phyloP scores from a whole-genome alignment of 2,113 vertebrate genomes.

The Elachura formosa region DNA sequence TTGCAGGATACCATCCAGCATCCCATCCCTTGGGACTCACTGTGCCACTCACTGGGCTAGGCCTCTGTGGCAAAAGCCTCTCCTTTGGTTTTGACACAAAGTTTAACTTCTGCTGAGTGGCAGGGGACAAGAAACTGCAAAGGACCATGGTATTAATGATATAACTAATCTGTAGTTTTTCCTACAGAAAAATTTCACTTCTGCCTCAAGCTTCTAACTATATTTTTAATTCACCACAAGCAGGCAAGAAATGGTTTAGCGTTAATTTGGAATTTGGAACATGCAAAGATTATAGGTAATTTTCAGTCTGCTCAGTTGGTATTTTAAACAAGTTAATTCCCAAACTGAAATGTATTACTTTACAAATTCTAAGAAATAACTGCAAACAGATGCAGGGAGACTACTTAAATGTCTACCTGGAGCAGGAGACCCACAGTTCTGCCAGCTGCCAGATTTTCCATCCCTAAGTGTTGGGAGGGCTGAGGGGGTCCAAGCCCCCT shows the following conservation, averaged over 20 bases:
- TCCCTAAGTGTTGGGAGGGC: background rate
- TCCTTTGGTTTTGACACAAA: rapidly evolving
- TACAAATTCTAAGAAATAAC: background rate
- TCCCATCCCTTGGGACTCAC: background rate
- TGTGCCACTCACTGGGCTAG: rapidly evolving
- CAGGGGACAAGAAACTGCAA: background rate
- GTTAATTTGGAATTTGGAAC: background rate
- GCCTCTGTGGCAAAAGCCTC: background rate
- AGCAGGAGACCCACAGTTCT: background rate
- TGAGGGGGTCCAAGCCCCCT: background rate
- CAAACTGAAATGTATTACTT: background rate
- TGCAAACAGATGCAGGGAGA: background rate
- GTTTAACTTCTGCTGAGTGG: background rate
- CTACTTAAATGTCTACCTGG: background rate
- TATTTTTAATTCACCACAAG: background rate
- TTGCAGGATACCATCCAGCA: background rate
- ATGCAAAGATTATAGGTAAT: background rate
- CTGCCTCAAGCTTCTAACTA: background rate
- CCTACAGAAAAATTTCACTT: background rate
- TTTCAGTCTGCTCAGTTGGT: background rate
- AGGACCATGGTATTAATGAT: background rate
- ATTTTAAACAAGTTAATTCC: background rate
- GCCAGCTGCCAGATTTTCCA: background rate
- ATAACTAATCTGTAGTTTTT: background rate
- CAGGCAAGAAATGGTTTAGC: background rate